Base-by-base conservation (phyloP, 2,113 vertebrate species). In the Pholis gunnellus region DNA sequence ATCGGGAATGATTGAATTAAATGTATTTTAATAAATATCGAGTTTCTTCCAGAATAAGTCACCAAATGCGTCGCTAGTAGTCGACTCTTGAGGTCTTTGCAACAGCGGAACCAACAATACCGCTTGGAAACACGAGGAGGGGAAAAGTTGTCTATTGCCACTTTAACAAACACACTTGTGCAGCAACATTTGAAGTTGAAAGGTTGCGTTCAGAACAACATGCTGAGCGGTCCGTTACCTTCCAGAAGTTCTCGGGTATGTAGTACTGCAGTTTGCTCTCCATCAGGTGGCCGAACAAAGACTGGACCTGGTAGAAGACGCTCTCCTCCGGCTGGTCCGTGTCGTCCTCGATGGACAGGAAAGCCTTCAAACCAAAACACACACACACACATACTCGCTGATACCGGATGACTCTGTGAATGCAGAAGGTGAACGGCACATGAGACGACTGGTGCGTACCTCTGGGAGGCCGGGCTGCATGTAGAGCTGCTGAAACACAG, bases 191-290 rank as follows among this genome's bases (percentile, higher is more conserved):
- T 48, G 44, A 48, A 15, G 8, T 5, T 69, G 18, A 64, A 10
- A 14, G 25, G 14, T 27, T 68, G 31, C 2, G 56, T 66, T 50
- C 20, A 0, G 25, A 22, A 67, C 31, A 59, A 5, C 34, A 34
- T 5, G 6, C 5, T 5, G 9, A 52, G 3, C 18, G 50, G 48
- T 22, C 4, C 72, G 8, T 25, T 95, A 99, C 98, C 98, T 99
- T 99, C 98, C 98, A 99, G 71, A 99, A 99, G 91, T 97, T 99
- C 92, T 99, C 98, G 25, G 98, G 98, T n/a, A 99, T 94, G 0
- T 99, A 99, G 95, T 99, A 99, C 72, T 99, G 98, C 68, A 99
- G 94, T 78, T 99, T 99, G 95, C 98, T 99, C 94, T 99, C 98
- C 98, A 99, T 99, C 93, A 99, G 91, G 90, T 99, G 98, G 31